Conservation (phyloP, 2,113 vertebrate species). For the Neolamprologus variostigma region DNA sequence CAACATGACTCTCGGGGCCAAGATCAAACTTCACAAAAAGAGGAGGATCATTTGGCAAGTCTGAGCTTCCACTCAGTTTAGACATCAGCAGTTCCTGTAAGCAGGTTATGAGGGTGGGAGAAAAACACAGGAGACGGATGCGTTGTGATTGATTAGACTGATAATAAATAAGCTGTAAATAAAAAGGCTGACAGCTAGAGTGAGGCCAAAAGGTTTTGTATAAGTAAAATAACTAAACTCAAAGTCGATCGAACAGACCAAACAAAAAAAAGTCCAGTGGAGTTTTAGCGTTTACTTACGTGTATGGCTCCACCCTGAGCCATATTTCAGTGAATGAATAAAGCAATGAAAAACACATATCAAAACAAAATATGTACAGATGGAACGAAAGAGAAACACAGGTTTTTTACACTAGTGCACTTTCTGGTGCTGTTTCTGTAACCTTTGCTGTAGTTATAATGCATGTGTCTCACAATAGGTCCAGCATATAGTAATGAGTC, state of each 20-base stretch:
- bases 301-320: background rate
- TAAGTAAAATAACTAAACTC: background rate
- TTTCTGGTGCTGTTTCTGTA: background rate
- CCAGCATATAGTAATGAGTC: background rate
- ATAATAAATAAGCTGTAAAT: background rate
- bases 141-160: background rate
- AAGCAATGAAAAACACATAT: background rate
- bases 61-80: conserved; percentile 61
- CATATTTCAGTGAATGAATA: background rate
- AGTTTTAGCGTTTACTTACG: background rate
- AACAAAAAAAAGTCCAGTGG: background rate
- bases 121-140: background rate
- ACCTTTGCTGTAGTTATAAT: conserved; percentile 1
- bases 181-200: background rate
- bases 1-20: conserved; percentile 21
- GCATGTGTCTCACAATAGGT: background rate
- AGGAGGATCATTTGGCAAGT: conserved; percentile 19
- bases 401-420: background rate
- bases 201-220: background rate
- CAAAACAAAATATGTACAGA: background rate
- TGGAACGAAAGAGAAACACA: background rate
- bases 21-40: conserved; percentile 55
- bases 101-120: background rate
- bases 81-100: conserved; percentile 79
- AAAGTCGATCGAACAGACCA: background rate